These are phyloP conservation scores for Colletes latitarsis DNA, from an alignment of 1,140 invertebrate genomes.

Conservation along the genomic window DNA sequence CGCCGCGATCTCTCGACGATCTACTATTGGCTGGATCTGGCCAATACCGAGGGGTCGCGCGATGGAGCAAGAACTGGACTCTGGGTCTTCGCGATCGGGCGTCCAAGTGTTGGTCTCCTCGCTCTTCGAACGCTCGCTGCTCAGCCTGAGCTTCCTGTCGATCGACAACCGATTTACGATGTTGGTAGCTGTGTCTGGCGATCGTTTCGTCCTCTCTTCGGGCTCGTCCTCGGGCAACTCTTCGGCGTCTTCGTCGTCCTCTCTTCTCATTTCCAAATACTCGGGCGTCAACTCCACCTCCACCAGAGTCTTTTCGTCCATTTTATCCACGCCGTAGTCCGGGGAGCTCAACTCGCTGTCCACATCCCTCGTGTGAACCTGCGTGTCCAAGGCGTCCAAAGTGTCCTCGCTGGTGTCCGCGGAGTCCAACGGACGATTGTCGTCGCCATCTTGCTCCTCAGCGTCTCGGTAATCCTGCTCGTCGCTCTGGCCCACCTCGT, in stretches of 20 bases:
- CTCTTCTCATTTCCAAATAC: slow-evolving; percentile 77
- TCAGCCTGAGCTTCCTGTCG: slow-evolving; percentile 75
- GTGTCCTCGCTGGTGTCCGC: slow-evolving; percentile 79
- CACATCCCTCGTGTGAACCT: slow-evolving; percentile 74
- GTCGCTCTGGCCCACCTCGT: slow-evolving; percentile 72
- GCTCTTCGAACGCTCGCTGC: slow-evolving; percentile 77
- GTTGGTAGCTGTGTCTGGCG: slow-evolving; percentile 29
- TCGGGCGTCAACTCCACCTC: slow-evolving; percentile 79
- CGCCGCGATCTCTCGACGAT: slow-evolving; percentile 74
- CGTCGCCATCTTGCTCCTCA: slow-evolving; percentile 76
- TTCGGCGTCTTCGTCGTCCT: slow-evolving; percentile 74
- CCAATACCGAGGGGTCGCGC: slow-evolving; percentile 88
- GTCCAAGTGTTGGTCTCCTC: slow-evolving; percentile 80
- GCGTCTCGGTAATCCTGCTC: slow-evolving; percentile 67
- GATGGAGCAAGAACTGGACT: slow-evolving; percentile 90
- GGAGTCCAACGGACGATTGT: slow-evolving; percentile 73
- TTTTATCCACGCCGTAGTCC: slow-evolving; percentile 77
- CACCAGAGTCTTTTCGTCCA: slow-evolving; percentile 79
- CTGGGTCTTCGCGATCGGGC: slow-evolving; percentile 85
- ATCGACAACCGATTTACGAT: slow-evolving; percentile 69
- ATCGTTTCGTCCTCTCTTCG: slow-evolving; percentile 31
- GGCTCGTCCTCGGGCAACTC: slow-evolving; percentile 77
- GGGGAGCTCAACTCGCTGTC: slow-evolving; percentile 78
- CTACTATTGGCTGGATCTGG: slow-evolving; percentile 81
- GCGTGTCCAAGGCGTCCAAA: slow-evolving; percentile 77